Percentiles rank a stretch among this genome's conserved stretches.
Evolutionary conservation across 2,113 vertebrate genomes (phyloP).

Genomic region (Engraulis encrasicolus): DNA sequence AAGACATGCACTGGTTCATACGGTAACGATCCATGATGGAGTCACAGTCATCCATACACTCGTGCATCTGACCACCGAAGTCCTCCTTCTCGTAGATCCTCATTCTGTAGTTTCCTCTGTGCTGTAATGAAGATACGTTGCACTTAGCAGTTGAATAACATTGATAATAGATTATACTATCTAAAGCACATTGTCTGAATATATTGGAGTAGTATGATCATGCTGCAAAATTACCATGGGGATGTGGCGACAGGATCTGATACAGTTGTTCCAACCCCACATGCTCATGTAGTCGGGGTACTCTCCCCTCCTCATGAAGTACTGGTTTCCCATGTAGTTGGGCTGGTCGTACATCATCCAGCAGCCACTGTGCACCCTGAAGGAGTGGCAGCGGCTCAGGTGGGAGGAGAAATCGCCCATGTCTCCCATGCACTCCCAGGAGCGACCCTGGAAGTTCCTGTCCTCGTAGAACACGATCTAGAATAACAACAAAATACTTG

Average conservation of each 20-base stretch:
- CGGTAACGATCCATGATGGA: conserved; percentile 70
- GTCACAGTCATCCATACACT: conserved; percentile 74
- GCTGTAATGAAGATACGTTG: conserved; percentile 29
- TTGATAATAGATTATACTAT: background rate
- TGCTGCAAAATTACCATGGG: conserved; percentile 44
- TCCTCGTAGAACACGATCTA: conserved; percentile 74
- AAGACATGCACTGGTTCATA: conserved; percentile 64
- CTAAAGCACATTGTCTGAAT: background rate
- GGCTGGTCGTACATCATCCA: conserved; percentile 53
- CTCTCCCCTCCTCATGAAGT: conserved; percentile 50
- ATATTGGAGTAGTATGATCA: background rate
- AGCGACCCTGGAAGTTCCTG: conserved; percentile 68
- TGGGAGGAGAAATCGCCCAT: conserved; percentile 58
- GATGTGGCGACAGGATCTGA: conserved; percentile 62
- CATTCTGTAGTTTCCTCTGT: conserved; percentile 54
- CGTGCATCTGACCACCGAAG: conserved; percentile 61
- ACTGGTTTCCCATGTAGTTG: conserved; percentile 49
- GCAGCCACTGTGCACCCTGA: conserved; percentile 52
- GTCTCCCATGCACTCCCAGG: conserved; percentile 69
- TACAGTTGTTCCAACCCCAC: conserved; percentile 50
- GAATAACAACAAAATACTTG: conserved; percentile 17
- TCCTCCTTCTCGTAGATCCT: conserved; percentile 60
- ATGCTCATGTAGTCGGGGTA: conserved; percentile 57
- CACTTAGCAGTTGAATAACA: background rate
- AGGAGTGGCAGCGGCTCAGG: conserved; percentile 58